phyloP scores from a whole-genome alignment of 2,888 invertebrate species.

The Vannuccia rotundouncinata region DNA sequence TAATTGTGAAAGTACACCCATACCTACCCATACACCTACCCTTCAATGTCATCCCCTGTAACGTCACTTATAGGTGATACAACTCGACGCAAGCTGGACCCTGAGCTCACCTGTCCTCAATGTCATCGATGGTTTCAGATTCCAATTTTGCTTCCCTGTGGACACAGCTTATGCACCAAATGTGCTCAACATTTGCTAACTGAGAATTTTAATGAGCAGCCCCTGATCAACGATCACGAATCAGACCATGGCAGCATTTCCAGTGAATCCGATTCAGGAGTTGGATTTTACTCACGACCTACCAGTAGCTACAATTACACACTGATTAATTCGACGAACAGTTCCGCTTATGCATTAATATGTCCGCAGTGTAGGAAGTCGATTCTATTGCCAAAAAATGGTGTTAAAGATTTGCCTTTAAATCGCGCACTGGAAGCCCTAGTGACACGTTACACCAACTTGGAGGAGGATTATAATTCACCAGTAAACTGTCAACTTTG shows the following conservation, averaged over 20 bases:
- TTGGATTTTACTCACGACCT: slow-evolving; percentile 50
- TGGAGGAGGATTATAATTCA: background rate
- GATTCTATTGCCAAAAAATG: background rate
- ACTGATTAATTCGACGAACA: background rate
- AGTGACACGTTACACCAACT: background rate
- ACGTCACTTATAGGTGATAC: too few species aligned
- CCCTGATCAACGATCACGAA: background rate
- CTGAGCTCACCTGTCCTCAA: slow-evolving; percentile 86
- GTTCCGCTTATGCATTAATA: background rate
- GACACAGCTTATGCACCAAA: slow-evolving; percentile 75
- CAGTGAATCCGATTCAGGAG: slow-evolving; percentile 92
- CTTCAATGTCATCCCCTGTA: too few species aligned
- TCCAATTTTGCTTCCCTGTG: slow-evolving; percentile 84
- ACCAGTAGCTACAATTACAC: background rate
- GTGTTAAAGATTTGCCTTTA: background rate
- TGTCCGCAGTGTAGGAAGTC: background rate
- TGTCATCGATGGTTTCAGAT: slow-evolving; percentile 87
- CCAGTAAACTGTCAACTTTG: background rate
- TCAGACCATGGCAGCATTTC: slow-evolving; percentile 80
- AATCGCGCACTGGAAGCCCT: background rate
- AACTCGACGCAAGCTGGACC: slow-evolving; percentile 66
- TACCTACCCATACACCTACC: too few species aligned
- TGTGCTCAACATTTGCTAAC: slow-evolving; percentile 63
- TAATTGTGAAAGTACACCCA: too few species aligned
- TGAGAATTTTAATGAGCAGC: background rate